These are phyloP conservation scores for Abramis brama DNA, from an alignment of 2,113 vertebrate species.

Conservation along the genomic window DNA sequence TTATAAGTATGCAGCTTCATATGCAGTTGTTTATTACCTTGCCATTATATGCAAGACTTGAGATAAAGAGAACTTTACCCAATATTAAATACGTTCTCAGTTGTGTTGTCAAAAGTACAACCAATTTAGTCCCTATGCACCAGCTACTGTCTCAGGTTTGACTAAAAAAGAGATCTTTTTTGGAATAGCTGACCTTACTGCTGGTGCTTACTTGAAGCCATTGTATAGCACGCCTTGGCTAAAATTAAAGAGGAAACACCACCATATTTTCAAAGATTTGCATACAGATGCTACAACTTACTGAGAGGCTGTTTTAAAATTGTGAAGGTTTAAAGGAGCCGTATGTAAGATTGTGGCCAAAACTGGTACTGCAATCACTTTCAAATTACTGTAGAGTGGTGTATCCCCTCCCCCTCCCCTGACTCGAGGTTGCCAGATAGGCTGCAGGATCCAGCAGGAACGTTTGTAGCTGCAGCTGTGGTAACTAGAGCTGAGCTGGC, in stretches of 20 bases:
- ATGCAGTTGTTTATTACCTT: constrained; percentile 59
- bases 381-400: too few species aligned
- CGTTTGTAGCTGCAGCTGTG: too few species aligned
- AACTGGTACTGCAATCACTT: too few species aligned
- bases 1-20: constrained; percentile 83
- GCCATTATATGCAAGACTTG: constrained; percentile 29
- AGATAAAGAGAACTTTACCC: neutral
- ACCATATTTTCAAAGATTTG: neutral
- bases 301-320: neutral
- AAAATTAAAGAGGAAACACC: neutral
- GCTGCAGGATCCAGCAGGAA: too few species aligned
- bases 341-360: too few species aligned
- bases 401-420: too few species aligned
- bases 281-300: neutral
- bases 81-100: neutral
- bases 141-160: constrained; percentile 38
- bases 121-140: neutral
- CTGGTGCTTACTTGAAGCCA: constrained; percentile 27
- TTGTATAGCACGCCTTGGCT: neutral
- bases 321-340: neutral
- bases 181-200: constrained; percentile 28
- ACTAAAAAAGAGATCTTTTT: constrained; percentile 14
- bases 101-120: neutral
- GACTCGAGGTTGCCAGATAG: too few species aligned
- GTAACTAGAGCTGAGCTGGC: too few species aligned